Evolutionary conservation across 2,888 invertebrate species (phyloP).

Genomic region (Pheosia tremula): DNA sequence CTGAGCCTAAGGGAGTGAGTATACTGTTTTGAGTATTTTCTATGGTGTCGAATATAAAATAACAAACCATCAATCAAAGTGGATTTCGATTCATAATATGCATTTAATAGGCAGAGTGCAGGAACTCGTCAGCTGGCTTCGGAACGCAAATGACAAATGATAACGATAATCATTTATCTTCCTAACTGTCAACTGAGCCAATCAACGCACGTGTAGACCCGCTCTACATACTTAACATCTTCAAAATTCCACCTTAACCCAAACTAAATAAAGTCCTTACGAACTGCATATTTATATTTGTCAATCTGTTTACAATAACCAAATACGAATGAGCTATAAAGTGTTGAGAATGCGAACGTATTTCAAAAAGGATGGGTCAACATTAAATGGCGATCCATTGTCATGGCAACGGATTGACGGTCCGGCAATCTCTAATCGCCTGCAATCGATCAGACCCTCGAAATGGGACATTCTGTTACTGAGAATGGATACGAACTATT

Average conservation of each 20-base stretch:
- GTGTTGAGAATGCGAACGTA: constrained; percentile 41
- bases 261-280: constrained; percentile 16
- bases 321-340: constrained; percentile 51
- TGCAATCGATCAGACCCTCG: constrained; percentile 66
- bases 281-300: constrained; percentile 37
- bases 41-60: constrained; percentile 13
- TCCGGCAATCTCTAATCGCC: constrained; percentile 63
- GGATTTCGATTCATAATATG: constrained; percentile 72
- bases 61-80: constrained; percentile 68
- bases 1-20: too few species aligned
- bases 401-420: constrained; percentile 55
- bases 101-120: constrained; percentile 76
- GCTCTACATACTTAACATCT: constrained; percentile 39
- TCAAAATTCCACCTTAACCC: constrained; percentile 29
- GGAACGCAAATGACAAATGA: constrained; percentile 79
- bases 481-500: constrained; percentile 3
- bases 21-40: neutral
- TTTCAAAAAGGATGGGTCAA: constrained; percentile 37
- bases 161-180: constrained; percentile 74
- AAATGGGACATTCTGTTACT: constrained; percentile 31
- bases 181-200: constrained; percentile 79
- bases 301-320: constrained; percentile 40
- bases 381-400: constrained; percentile 49
- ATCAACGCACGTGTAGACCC: constrained; percentile 75
- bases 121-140: constrained; percentile 54